Evolutionary conservation across 2,888 invertebrate species (phyloP), one percentile per base, ranked within the genome.

Genomic region (Epinotia ramella): DNA sequence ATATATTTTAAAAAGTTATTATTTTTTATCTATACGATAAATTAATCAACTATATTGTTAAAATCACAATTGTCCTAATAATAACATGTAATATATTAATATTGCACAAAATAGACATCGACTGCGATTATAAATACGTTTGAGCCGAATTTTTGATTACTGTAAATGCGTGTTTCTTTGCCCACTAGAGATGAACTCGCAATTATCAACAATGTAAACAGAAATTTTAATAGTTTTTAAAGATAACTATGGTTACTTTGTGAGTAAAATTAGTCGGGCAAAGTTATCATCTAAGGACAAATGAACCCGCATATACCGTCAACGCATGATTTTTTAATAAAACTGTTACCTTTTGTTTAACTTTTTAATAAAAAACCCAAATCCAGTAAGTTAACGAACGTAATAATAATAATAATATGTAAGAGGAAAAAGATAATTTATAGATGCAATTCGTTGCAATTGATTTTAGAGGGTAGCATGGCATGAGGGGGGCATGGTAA

Each of bases 51-150:
- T 93, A 93, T 93, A 90, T 89, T 87, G 87, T 89, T 92, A 92
- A 92, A 94, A 94, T 94, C 94, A 94, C 94, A 94, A 90, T 93
- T 92, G 85, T 89, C 93, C 93, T 93, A 94, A 90, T 86, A 88
- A 75, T 86, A 92, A 93, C 91, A 90, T 91, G 89, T 85, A 88
- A 82, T 85, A 84, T 82, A 69, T 78, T 84, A 82, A 89, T 90
- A 89, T 91, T 92, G 92, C 92, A 92, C 88, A 88, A 88, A 89
- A 88, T 90, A 92, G 88, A 92, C 91, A 92, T 84, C 84, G 87
- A 92, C 82, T 84, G 89, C 87, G 78, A 81, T 70, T 74, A 69
- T 49, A 62, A 18, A 44, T 49, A 77, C 40, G 56, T 65, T 69
- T 73, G 64, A 73, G 73, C 74, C 70, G 70, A 70, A 70, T 75